A percentile compares a stretch with the other conserved stretches of the same genome.
Evolutionary conservation across 2,797 vertebrate genomes (phyloP).

Genomic region (Pangasius krempfi): DNA sequence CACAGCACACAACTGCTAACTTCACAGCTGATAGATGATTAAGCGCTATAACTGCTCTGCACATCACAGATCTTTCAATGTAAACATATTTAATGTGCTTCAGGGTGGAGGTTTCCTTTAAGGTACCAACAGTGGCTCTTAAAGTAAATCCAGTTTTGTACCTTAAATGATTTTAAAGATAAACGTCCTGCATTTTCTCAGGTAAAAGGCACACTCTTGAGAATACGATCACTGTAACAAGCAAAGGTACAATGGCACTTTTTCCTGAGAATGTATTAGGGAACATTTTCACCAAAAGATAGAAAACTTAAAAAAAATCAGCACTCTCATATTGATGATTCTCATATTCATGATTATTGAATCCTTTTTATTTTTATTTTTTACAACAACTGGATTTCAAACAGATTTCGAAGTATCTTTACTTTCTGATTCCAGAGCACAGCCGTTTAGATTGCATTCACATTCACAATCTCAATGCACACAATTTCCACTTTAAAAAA

Average conservation of each 20-base stretch:
- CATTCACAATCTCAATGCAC: slow-evolving; percentile 32
- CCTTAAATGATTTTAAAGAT: background rate
- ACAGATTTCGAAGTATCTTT: background rate
- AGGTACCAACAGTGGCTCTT: background rate
- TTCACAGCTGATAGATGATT: background rate
- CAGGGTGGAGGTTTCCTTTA: background rate
- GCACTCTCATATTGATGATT: too few relatives aligned
- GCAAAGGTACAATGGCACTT: background rate
- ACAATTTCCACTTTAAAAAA: slow-evolving; percentile 39
- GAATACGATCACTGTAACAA: background rate
- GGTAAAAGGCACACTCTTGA: background rate
- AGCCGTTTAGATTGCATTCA: slow-evolving; percentile 32
- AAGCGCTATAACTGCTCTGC: background rate
- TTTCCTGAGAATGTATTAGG: background rate
- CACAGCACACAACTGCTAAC: background rate
- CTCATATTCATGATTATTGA: background rate
- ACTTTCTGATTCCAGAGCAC: slow-evolving; percentile 4
- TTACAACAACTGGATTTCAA: background rate
- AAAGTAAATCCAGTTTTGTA: background rate
- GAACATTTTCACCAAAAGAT: background rate
- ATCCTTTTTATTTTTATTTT: background rate
- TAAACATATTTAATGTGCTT: background rate
- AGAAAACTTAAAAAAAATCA: background rate
- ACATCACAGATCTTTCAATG: background rate
- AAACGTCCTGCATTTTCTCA: background rate